These are phyloP conservation scores for Butorides virescens DNA, from an alignment of 2,113 vertebrate species.

Conservation along the genomic window DNA sequence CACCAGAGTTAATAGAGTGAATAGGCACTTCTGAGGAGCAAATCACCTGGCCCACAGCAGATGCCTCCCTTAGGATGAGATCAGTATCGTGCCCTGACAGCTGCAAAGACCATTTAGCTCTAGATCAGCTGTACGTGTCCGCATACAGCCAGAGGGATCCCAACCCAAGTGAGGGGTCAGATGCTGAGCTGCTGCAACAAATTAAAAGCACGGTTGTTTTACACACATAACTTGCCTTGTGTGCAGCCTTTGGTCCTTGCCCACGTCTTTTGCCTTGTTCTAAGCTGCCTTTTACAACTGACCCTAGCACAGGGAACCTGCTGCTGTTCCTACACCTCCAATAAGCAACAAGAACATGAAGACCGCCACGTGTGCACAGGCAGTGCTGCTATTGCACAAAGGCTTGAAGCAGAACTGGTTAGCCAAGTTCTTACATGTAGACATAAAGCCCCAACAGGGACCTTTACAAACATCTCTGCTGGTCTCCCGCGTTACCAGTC, in stretches of 20 bases:
- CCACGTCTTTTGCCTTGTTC: background rate
- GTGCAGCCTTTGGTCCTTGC: background rate
- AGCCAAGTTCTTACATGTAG: background rate
- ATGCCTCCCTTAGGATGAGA: constrained; percentile 8
- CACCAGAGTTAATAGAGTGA: background rate
- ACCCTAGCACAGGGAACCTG: background rate
- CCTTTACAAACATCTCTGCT: background rate
- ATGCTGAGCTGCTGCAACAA: background rate
- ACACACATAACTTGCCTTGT: background rate
- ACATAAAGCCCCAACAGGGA: background rate
- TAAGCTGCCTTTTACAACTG: background rate
- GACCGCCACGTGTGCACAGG: background rate
- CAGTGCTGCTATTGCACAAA: background rate
- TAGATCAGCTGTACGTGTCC: background rate
- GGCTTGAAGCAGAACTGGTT: background rate
- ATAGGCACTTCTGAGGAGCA: background rate
- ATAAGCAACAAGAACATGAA: background rate
- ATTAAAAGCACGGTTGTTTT: background rate
- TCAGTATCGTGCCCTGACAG: background rate
- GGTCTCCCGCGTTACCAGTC: background rate
- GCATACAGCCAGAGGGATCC: background rate
- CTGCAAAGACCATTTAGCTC: background rate
- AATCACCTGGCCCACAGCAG: background rate
- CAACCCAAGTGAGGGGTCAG: background rate
- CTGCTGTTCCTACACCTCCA: background rate